Evolutionary conservation across 2,888 invertebrate species (phyloP).

Genomic region (Cantharis rustica): DNA sequence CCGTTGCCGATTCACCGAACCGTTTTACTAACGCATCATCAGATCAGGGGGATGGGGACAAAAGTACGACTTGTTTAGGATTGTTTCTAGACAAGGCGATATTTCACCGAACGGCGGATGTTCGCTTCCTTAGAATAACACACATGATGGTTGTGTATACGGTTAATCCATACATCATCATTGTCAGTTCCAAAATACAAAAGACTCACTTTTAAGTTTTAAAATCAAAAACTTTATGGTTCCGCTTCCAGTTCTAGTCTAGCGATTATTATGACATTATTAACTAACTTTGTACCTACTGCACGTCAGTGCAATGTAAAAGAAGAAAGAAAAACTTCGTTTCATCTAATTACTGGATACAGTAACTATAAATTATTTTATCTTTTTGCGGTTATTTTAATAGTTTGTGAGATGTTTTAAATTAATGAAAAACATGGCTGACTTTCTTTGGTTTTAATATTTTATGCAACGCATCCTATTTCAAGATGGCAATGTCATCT

Average conservation of each 20-base stretch:
- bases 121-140: constrained; percentile 57
- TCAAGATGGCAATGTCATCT: neutral
- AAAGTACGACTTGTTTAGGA: constrained; percentile 55
- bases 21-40: constrained; percentile 55
- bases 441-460: neutral
- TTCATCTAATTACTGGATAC: neutral
- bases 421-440: neutral
- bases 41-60: constrained; percentile 50
- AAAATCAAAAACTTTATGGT: neutral
- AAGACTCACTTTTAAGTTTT: constrained; percentile 5
- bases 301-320: too few species aligned
- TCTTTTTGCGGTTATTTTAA: neutral
- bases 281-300: neutral
- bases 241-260: neutral
- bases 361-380: neutral
- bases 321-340: neutral
- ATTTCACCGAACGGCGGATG: constrained; percentile 56
- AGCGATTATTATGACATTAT: neutral
- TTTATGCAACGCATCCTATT: neutral
- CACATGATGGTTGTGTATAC: constrained; percentile 53
- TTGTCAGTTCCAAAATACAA: constrained; percentile 39
- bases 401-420: neutral
- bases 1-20: constrained; percentile 51
- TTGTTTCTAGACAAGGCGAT: constrained; percentile 55
- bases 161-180: constrained; percentile 50